Base-by-base conservation (phyloP, 2,113 vertebrate genomes). In the Oncorhynchus gorbuscha region DNA sequence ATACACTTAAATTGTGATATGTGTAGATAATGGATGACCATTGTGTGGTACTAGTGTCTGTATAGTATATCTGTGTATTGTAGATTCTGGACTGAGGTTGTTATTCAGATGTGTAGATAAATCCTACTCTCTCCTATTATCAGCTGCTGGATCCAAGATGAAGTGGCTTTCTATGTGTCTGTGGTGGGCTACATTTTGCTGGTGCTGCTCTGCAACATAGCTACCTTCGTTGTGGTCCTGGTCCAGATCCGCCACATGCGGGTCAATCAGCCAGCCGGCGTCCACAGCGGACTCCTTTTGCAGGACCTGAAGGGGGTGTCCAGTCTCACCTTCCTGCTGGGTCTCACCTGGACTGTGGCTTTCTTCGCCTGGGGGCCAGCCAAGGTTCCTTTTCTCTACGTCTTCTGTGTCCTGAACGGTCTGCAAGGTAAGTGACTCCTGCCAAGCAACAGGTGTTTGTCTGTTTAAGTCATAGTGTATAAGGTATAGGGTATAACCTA, bases 71-170 rank as follows among this genome's bases (percentile, higher is more conserved):
- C 35, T 35, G 39, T 45, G 9, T 45, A 11, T 45, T 45, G 39
- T 45, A 45, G 39, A 45, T 45, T 45, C 51, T 55, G 51, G 3
- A 18, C 16, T 55, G 51, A 55, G 12, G 51, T 18, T 55, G 51
- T 55, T 55, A 16, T 16, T 16, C 51, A 18, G 9, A 13, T 55
- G 16, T 1, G 14, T 55, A 16, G 4, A 55, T 55, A 18, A 55
- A 18, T 45, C 39, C 39, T 9, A 11, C 4, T 7, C 1, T 72
- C 5, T 59, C 24, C 12, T 66, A 49, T 32, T 12, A 55, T 67
- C 90, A 99, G 96, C 66, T 98, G 97, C 83, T 98, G 96, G 95
- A 88, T 99, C 76, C 91, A 94, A 78, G 85, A 96, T 20, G 73
- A 93, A 16, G 55, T 69, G 5, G 87, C 90, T 2, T 98, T 96